Evolutionary conservation across 2,797 vertebrate genomes (phyloP).

Genomic region (Melanogrammus aeglefinus): DNA sequence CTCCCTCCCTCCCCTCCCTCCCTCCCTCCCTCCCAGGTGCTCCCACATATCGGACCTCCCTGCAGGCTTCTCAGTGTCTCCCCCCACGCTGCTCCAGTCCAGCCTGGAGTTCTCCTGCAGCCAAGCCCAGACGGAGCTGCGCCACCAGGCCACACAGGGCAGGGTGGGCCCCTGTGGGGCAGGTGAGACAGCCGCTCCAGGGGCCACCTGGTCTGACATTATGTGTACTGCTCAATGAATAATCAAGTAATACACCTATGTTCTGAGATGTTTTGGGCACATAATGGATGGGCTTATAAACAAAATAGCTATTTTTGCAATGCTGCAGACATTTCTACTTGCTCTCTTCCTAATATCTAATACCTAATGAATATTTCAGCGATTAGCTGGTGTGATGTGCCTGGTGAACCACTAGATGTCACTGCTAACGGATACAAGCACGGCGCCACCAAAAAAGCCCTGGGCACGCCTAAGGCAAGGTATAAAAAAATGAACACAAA

Average conservation of each 20-base stretch:
- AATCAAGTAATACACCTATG: neutral
- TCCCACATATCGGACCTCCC: constrained; percentile 73
- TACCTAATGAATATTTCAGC: constrained; percentile 68
- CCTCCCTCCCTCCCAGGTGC: constrained; percentile 69
- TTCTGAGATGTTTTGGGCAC: neutral
- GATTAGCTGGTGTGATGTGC: constrained; percentile 90
- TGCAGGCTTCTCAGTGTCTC: constrained; percentile 73
- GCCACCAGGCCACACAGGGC: constrained; percentile 51
- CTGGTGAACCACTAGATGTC: constrained; percentile 86
- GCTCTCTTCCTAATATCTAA: neutral
- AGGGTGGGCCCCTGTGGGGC: constrained; percentile 85
- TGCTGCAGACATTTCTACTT: too few relatives aligned
- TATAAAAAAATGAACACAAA: constrained; percentile 38
- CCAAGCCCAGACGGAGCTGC: constrained; percentile 68
- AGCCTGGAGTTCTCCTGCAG: constrained; percentile 82
- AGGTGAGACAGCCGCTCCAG: constrained; percentile 63
- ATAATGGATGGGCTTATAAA: neutral
- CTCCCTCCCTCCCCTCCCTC: too few relatives aligned
- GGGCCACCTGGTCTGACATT: neutral
- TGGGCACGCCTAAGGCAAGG: constrained; percentile 81
- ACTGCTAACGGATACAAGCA: constrained; percentile 91
- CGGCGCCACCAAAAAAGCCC: constrained; percentile 82
- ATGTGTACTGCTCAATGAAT: neutral
- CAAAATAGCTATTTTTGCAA: neutral
- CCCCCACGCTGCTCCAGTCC: constrained; percentile 79